phyloP scores from a whole-genome alignment of 2,888 invertebrate species.

The Meandrusa payeni region DNA sequence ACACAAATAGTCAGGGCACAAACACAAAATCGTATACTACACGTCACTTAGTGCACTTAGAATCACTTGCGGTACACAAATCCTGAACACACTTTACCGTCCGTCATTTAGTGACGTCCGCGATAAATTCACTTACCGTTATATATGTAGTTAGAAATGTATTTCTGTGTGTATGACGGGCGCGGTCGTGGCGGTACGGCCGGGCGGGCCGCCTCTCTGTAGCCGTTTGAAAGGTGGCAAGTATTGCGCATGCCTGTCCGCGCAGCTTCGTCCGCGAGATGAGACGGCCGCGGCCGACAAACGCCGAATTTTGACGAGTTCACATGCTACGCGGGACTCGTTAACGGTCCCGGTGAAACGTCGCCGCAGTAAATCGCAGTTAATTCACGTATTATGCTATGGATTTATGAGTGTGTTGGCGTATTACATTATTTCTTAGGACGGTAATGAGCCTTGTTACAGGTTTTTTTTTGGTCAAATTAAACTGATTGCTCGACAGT shows the following conservation, averaged over 20 bases:
- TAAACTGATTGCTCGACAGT: no score
- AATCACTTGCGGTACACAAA: constrained; percentile 14
- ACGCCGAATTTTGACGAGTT: constrained; percentile 34
- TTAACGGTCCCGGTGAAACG: constrained; percentile 58
- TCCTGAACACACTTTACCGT: constrained; percentile 6
- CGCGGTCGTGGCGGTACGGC: constrained; percentile 58
- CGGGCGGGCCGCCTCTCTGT: constrained; percentile 60
- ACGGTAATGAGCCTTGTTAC: constrained; percentile 5
- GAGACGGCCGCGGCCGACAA: constrained; percentile 33
- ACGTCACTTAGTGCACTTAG: constrained; percentile 36
- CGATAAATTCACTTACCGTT: no score
- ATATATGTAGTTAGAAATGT: constrained; percentile 12
- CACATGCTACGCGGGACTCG: constrained; percentile 42
- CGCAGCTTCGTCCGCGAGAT: constrained; percentile 52
- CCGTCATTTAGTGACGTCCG: neutral
- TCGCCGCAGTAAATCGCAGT: constrained; percentile 66
- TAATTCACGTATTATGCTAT: constrained; percentile 68
- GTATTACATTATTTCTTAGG: constrained; percentile 14
- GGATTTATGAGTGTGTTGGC: constrained; percentile 49
- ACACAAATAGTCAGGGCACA: constrained; percentile 47
- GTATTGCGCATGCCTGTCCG: constrained; percentile 70
- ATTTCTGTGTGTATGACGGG: constrained; percentile 38
- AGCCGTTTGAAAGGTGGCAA: constrained; percentile 50
- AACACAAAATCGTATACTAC: constrained; percentile 45
- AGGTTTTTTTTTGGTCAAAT: neutral